Percentiles rank a stretch among this genome's conserved stretches.
phyloP scores from a whole-genome alignment of 2,113 vertebrate species.

The Bufo gargarizans region DNA sequence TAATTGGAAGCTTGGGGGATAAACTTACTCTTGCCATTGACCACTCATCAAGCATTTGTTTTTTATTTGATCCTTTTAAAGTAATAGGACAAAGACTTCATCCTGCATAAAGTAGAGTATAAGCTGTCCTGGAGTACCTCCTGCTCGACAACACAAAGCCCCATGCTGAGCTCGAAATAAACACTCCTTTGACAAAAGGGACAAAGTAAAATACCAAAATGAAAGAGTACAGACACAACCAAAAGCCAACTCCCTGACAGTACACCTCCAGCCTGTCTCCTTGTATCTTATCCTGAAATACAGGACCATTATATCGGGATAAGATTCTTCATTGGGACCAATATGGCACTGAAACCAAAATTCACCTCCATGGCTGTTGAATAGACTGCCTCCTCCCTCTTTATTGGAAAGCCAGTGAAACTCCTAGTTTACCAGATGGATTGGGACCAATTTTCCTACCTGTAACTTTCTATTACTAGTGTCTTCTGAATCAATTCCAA shows the following conservation, averaged over 20 bases:
- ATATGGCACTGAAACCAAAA: slow-evolving; percentile 55
- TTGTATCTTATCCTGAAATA: slow-evolving; percentile 31
- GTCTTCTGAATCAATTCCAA: neutral
- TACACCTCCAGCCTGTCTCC: slow-evolving; percentile 34
- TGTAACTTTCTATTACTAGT: slow-evolving; percentile 18
- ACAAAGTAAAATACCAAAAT: slow-evolving; percentile 36
- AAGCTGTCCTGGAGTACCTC: slow-evolving; percentile 15
- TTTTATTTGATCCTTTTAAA: slow-evolving; percentile 33
- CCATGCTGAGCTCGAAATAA: slow-evolving; percentile 22
- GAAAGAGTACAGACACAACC: slow-evolving; percentile 47
- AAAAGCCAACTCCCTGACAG: slow-evolving; percentile 43
- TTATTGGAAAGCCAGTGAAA: neutral
- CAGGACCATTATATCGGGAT: slow-evolving; percentile 14
- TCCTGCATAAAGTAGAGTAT: slow-evolving; percentile 31
- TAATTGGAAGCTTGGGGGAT: slow-evolving; percentile 44
- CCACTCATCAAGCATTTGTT: slow-evolving; percentile 11
- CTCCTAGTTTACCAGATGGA: slow-evolving; percentile 24
- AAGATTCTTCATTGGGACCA: slow-evolving; percentile 44
- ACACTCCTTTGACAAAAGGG: slow-evolving; percentile 29
- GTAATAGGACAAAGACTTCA: slow-evolving; percentile 12
- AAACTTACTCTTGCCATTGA: slow-evolving; percentile 18
- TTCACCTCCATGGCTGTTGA: slow-evolving; percentile 36
- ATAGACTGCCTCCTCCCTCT: slow-evolving; percentile 38
- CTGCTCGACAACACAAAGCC: slow-evolving; percentile 4
- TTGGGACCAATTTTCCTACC: slow-evolving; percentile 25